Conservation (phyloP, 2,797 vertebrate genomes). For the Ptychobarbus kaznakovi region DNA sequence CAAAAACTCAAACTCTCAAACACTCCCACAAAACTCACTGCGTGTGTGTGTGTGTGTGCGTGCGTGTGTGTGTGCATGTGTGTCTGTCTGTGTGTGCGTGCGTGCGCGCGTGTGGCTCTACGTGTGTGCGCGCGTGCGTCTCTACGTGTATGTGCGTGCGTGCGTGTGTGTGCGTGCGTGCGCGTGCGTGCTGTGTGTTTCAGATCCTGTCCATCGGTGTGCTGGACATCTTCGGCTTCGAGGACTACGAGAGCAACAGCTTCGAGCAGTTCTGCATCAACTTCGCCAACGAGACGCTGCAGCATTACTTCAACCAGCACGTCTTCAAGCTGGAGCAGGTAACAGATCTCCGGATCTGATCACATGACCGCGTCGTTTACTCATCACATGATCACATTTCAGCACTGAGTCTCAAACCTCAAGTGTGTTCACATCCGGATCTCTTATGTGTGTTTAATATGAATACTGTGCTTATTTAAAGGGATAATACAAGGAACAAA, state of each 20-base stretch:
- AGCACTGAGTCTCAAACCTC: background rate
- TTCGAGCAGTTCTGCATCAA: constrained; percentile 99
- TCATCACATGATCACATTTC: background rate
- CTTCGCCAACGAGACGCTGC: constrained; percentile 96
- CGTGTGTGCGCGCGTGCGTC: no score
- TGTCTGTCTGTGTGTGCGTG: no score
- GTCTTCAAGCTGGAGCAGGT: constrained; percentile 98
- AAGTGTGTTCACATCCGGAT: background rate
- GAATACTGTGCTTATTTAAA: background rate
- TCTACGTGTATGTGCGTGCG: no score
- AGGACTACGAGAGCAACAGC: constrained; percentile 99
- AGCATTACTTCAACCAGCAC: constrained; percentile 99
- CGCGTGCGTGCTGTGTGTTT: no score
- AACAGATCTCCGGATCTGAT: background rate
- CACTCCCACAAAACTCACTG: no score
- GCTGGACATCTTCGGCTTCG: constrained; percentile 98
- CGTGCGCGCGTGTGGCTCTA: no score
- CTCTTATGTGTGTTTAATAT: background rate
- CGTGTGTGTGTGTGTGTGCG: no score
- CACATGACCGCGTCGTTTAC: background rate
- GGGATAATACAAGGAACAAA: background rate
- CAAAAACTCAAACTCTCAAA: no score
- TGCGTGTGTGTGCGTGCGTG: background rate
- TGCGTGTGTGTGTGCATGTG: no score
- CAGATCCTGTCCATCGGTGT: constrained; percentile 97